These are phyloP conservation scores for Pygoscelis adeliae DNA, from an alignment of 2,113 vertebrate species.

Conservation along the genomic window DNA sequence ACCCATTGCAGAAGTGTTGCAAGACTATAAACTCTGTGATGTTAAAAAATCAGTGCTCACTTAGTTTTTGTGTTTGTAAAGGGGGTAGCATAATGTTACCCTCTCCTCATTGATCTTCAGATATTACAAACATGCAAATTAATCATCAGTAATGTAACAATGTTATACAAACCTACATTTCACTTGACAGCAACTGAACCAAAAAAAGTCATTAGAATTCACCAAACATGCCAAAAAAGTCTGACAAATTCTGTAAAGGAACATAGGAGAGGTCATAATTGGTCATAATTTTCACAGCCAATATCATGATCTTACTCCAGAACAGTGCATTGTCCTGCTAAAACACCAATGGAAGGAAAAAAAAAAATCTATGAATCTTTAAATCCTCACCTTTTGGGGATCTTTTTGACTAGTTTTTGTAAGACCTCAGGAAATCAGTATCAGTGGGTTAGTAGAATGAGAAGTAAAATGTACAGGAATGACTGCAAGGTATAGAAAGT, in stretches of 20 bases:
- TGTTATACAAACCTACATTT: not conserved
- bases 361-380: not conserved
- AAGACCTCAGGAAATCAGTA: not conserved
- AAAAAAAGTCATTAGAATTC: not conserved
- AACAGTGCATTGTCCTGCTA: not conserved
- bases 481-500: not conserved
- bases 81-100: too few relatives aligned
- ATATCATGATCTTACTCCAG: not conserved
- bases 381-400: not conserved
- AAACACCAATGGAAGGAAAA: not conserved
- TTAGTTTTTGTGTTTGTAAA: not conserved
- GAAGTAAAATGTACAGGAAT: not conserved
- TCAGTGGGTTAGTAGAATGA: not conserved
- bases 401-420: not conserved
- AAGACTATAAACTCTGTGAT: not conserved
- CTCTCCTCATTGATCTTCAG: not conserved
- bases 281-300: not conserved
- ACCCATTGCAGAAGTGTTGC: not conserved
- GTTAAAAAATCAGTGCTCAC: not conserved
- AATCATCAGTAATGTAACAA: not conserved
- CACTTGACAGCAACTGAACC: not conserved
- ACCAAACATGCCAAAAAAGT: not conserved
- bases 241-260: not conserved
- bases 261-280: not conserved
- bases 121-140: not conserved